Evolutionary conservation across 2,888 invertebrate species (phyloP).

Genomic region (Clusia tigrina): DNA sequence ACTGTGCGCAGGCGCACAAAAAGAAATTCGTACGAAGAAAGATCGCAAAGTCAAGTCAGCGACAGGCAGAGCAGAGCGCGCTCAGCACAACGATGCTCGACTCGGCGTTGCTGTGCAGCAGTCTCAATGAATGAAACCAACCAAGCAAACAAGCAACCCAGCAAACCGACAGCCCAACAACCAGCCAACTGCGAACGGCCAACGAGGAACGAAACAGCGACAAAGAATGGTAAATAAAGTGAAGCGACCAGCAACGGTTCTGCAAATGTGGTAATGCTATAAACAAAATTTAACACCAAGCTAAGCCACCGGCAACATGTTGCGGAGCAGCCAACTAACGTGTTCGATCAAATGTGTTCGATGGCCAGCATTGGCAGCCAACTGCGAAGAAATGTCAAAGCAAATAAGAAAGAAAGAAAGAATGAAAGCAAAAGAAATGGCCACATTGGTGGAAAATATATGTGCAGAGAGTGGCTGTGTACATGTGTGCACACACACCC

Average conservation of each 20-base stretch:
- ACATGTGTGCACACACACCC: too few species aligned
- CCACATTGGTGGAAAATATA: too few species aligned
- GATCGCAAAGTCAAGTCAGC: not conserved
- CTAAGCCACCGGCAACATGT: constrained; percentile 38
- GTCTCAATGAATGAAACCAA: constrained; percentile 17
- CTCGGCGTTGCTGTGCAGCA: too few species aligned
- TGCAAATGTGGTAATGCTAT: constrained; percentile 23
- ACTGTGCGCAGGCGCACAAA: constrained; percentile 65
- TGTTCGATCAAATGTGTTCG: constrained; percentile 33
- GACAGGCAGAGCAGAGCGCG: constrained; percentile 9
- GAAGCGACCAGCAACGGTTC: constrained; percentile 9
- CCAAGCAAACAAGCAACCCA: constrained; percentile 6
- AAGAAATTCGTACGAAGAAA: constrained; percentile 56
- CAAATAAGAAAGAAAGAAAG: too few species aligned
- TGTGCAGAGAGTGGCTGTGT: too few species aligned
- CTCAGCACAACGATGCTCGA: constrained; percentile 8
- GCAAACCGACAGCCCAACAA: constrained; percentile 9
- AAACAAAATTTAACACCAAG: constrained; percentile 32
- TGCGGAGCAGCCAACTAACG: constrained; percentile 30
- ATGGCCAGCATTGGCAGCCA: too few species aligned
- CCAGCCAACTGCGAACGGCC: not conserved
- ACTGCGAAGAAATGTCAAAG: too few species aligned
- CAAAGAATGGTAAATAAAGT: not conserved
- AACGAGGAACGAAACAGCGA: not conserved
- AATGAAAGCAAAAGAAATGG: too few species aligned